These are phyloP conservation scores for Leptosomus discolor DNA, from an alignment of 2,113 vertebrate genomes.

Conservation along the genomic window DNA sequence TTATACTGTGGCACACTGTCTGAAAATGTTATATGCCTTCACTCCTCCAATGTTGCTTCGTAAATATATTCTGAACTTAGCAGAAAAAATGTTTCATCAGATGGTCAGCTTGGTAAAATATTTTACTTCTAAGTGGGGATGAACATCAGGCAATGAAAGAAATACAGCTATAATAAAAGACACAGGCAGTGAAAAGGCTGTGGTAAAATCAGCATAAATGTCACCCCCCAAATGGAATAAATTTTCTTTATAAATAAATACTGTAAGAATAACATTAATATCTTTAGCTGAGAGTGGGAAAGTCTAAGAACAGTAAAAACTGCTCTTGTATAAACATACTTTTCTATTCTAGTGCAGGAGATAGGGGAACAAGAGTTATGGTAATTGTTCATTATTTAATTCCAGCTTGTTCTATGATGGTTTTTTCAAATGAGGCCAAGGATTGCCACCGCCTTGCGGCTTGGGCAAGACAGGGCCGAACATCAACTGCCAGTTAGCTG, in stretches of 20 bases:
- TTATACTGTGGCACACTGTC: not conserved
- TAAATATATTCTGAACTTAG: constrained; percentile 52
- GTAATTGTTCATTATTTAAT: not conserved
- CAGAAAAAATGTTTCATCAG: constrained; percentile 59
- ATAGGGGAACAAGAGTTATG: not conserved
- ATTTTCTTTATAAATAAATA: constrained; percentile 67
- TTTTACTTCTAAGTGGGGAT: constrained; percentile 59
- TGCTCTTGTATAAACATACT: not conserved
- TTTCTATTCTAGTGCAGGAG: not conserved
- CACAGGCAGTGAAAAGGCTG: constrained; percentile 46
- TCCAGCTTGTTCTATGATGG: not conserved
- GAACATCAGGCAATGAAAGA: constrained; percentile 53
- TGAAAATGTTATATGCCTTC: constrained; percentile 47
- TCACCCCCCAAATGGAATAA: constrained; percentile 49
- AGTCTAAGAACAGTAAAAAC: not conserved
- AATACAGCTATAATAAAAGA: constrained; percentile 57
- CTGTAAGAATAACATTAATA: constrained; percentile 49
- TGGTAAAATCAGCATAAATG: constrained; percentile 65
- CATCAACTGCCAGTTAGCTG: not conserved
- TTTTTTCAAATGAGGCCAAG: not conserved
- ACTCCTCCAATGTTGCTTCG: not conserved
- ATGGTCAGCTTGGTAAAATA: constrained; percentile 65
- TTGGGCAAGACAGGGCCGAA: not conserved
- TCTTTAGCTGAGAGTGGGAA: constrained; percentile 41
- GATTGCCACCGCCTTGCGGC: fast-evolving